Evolutionary conservation across 2,888 invertebrate species (phyloP), one percentile per base, ranked within the genome.

Genomic region (Leptarthrus brevirostris): DNA sequence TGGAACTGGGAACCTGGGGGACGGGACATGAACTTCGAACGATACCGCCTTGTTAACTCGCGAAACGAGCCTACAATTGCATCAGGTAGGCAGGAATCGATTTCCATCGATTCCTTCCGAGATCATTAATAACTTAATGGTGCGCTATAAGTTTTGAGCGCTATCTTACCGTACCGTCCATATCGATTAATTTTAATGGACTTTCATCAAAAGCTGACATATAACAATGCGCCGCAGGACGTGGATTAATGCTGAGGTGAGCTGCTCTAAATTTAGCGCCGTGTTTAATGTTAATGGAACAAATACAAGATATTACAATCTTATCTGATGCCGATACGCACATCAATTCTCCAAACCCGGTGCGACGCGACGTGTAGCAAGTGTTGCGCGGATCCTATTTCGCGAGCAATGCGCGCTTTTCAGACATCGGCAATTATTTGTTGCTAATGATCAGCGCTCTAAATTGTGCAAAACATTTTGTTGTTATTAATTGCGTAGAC

Each of bases 161-260:
- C 40, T 12, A 40, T 40, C 40, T 40, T n/a, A 12, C n/a, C 3
- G n/a, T 40, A 40, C 8, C 40, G 40, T 40, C 40, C 40, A 40
- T 3, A 12, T 54, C 26, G 26, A 54, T 54, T 49, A 49, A 49
- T 49, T 49, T 49, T 49, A 49, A 49, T 49, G 49, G 14, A 12
- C 18, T 49, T 49, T 49, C 49, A 49, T 49, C 49, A 49, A 49
- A 49, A 20, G 6, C 12, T 49, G 49, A 49, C 49, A 49, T 6
- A n/a, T 6, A 49, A 49, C 49, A 49, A 49, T 49, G 18, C 49
- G 49, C 18, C 49, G 4, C 8, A 12, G 49, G 49, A 49, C 49
- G n/a, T 49, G n/a, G 49, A 49, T 49, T 49, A 49, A 49, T 49
- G 49, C n/a, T 49, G 49, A 12, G 40, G 3, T 12, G 1, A 6